Evolutionary conservation across 53 echinoderm and acorn worm species (phyloP).

Genomic region (Paelopatides confundens): DNA sequence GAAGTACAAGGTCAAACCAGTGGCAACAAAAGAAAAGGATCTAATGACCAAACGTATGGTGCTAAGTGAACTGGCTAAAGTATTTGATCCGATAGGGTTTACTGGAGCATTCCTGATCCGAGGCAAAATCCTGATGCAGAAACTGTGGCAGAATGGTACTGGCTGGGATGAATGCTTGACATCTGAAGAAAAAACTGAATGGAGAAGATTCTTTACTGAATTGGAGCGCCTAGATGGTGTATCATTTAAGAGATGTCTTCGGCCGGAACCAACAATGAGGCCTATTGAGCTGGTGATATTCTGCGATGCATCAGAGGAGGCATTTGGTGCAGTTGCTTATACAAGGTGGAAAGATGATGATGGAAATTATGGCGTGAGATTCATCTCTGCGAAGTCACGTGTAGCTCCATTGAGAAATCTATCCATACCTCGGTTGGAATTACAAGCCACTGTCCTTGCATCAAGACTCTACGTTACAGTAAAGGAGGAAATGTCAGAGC

Average conservation of each 20-base stretch:
- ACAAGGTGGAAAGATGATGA: constrained; percentile 41
- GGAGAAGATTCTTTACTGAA: too few species aligned
- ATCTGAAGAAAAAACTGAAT: too few species aligned
- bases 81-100: constrained; percentile 66
- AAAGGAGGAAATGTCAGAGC: not conserved
- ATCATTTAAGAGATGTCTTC: too few species aligned
- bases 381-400: constrained; percentile 58
- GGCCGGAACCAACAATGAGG: too few species aligned
- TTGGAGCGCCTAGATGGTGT: too few species aligned
- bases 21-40: not conserved
- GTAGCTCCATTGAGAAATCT: constrained; percentile 64
- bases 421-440: constrained; percentile 55
- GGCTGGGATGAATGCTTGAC: too few species aligned
- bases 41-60: constrained; percentile 33
- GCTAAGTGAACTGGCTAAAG: constrained; percentile 42
- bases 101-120: constrained; percentile 48
- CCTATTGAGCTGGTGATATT: constrained; percentile 60
- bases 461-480: constrained; percentile 20
- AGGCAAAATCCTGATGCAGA: too few species aligned
- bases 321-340: constrained; percentile 58
- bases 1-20: constrained; percentile 45
- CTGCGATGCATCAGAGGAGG: constrained; percentile 65
- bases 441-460: constrained; percentile 59
- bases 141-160: too few species aligned
- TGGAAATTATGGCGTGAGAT: constrained; percentile 43